phyloP scores from a whole-genome alignment of 2,888 invertebrate genomes.

The Ichneumoninae sp. region DNA sequence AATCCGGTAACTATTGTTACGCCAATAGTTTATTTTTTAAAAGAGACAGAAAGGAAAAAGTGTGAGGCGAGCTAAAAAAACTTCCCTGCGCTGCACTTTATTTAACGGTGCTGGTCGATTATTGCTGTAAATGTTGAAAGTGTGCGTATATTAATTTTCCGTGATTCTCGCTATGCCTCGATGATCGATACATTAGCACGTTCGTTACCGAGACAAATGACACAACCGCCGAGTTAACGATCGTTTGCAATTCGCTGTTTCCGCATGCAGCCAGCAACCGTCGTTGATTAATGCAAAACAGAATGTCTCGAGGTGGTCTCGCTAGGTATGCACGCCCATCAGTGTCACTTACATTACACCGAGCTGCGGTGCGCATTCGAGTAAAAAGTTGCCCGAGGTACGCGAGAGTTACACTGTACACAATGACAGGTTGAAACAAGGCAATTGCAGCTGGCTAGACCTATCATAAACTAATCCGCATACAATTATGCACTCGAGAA shows the following conservation, averaged over 20 bases:
- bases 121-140: no score
- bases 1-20: background rate
- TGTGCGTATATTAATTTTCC: background rate
- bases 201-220: conserved; percentile 1
- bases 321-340: conserved; percentile 31
- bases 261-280: background rate
- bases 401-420: background rate
- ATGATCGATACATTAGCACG: background rate
- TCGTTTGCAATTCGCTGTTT: conserved; percentile 6
- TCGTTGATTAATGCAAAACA: conserved; percentile 14
- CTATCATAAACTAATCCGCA: conserved; percentile 4
- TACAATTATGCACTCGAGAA: conserved; percentile 3
- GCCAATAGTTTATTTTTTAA: background rate
- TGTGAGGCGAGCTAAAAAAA: background rate
- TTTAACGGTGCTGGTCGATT: no score
- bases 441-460: background rate
- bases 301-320: background rate
- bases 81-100: background rate
- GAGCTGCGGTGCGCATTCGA: background rate
- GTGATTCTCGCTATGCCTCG: background rate
- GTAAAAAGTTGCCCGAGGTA: background rate
- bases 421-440: conserved; percentile 4
- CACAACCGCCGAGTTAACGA: background rate
- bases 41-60: background rate
- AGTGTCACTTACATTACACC: conserved; percentile 19